Evolutionary conservation across 1,140 invertebrate species (phyloP).

Genomic region (Papilio helenus): DNA sequence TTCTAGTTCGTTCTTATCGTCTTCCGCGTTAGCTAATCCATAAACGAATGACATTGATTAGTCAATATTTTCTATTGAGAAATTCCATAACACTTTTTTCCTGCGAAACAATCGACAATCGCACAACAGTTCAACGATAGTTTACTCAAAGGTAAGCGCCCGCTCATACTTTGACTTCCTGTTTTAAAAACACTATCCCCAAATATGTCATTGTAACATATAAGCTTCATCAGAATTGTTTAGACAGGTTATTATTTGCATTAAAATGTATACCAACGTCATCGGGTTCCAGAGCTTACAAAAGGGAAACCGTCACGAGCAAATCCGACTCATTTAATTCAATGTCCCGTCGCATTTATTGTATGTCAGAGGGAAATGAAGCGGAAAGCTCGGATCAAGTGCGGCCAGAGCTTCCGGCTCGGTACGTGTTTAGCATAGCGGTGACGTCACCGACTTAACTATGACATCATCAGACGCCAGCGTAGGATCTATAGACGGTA

Average conservation of each 20-base stretch:
- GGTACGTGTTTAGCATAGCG: conserved; percentile 22
- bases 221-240: background rate
- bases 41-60: background rate
- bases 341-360: conserved; percentile 32
- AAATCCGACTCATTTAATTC: conserved; percentile 19
- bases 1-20: conserved; percentile 58
- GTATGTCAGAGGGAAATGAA: conserved; percentile 29
- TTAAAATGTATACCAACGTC: background rate
- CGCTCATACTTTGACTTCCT: too few relatives aligned
- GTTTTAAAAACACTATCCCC: too few relatives aligned
- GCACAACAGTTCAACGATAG: too few relatives aligned
- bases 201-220: too few relatives aligned
- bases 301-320: conserved; percentile 17
- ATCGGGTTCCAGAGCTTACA: background rate
- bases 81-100: too few relatives aligned
- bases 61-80: background rate
- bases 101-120: too few relatives aligned
- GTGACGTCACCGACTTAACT: conserved; percentile 9
- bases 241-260: background rate
- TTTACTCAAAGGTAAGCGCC: too few relatives aligned
- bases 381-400: conserved; percentile 28
- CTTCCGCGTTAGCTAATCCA: conserved; percentile 75
- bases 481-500: background rate
- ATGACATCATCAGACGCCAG: conserved; percentile 1
- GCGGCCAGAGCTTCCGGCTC: conserved; percentile 26